A percentile compares a stretch with the other conserved stretches of the same genome.
Conservation (phyloP, 2,113 vertebrate genomes). For the Athene noctua region DNA sequence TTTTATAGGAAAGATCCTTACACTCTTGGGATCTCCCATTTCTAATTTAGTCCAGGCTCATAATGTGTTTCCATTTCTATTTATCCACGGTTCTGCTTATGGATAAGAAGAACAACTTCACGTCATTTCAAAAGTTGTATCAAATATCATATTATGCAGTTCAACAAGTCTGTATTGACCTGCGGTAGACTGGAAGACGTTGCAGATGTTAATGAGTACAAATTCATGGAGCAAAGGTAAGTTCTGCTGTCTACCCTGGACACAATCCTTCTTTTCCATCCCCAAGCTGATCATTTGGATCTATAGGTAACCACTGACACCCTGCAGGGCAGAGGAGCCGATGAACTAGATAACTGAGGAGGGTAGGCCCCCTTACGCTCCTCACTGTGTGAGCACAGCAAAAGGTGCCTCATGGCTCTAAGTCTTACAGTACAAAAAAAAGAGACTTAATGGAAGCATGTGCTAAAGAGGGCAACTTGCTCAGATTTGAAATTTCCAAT, state of each 20-base stretch:
- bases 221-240: neutral
- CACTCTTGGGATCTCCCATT: neutral
- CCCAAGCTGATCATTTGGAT: neutral
- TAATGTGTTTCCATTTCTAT: neutral
- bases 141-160: accelerated
- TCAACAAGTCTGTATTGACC: neutral
- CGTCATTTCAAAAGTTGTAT: neutral
- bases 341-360: neutral
- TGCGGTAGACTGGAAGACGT: neutral
- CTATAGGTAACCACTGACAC: neutral
- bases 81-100: neutral
- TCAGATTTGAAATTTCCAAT: neutral
- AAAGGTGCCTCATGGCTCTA: neutral
- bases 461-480: neutral
- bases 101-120: neutral
- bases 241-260: neutral
- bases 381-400: neutral
- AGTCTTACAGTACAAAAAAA: neutral
- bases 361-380: neutral
- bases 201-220: neutral
- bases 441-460: neutral
- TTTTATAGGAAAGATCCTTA: neutral
- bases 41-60: neutral
- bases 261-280: neutral
- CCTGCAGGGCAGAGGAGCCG: neutral